Conservation (phyloP, 2,888 invertebrate species). For the Synergus gifuensis region DNA sequence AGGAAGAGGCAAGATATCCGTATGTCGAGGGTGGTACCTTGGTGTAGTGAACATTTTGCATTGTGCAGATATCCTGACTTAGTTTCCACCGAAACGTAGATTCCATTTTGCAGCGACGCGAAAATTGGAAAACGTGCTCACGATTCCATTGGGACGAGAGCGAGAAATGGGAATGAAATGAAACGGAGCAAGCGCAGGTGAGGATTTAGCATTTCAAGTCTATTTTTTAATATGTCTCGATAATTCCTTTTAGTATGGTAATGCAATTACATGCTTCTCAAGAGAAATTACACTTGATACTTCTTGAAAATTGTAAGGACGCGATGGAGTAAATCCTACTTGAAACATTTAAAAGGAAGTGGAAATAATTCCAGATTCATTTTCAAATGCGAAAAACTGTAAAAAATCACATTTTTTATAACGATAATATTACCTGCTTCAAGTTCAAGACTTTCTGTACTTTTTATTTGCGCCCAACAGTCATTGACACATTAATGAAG, state of each 20-base stretch:
- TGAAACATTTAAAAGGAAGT: background rate
- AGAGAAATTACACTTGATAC: background rate
- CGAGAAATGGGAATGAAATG: conserved; percentile 57
- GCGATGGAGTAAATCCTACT: background rate
- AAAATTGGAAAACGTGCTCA: conserved; percentile 60
- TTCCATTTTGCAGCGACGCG: conserved; percentile 58
- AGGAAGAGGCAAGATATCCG: conserved; percentile 26
- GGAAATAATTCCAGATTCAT: background rate
- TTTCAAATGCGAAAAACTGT: background rate
- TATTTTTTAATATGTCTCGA: conserved; percentile 55
- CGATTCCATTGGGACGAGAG: conserved; percentile 47
- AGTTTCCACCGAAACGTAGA: conserved; percentile 56
- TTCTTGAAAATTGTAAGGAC: background rate
- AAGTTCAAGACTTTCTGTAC: background rate
- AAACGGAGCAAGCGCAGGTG: conserved; percentile 53
- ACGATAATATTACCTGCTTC: too few species aligned
- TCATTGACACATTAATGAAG: background rate
- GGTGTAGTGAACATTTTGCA: conserved; percentile 53
- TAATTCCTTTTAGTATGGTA: conserved; percentile 56
- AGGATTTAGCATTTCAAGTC: conserved; percentile 52
- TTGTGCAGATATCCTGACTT: conserved; percentile 52
- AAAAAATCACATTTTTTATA: too few species aligned
- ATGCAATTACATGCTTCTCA: conserved; percentile 52
- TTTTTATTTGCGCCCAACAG: background rate
- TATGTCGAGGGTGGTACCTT: conserved; percentile 7